Evolutionary conservation across 1,140 invertebrate genomes (phyloP), one percentile per base, ranked within the genome.

Genomic region (Trigoniulus corallinus): DNA sequence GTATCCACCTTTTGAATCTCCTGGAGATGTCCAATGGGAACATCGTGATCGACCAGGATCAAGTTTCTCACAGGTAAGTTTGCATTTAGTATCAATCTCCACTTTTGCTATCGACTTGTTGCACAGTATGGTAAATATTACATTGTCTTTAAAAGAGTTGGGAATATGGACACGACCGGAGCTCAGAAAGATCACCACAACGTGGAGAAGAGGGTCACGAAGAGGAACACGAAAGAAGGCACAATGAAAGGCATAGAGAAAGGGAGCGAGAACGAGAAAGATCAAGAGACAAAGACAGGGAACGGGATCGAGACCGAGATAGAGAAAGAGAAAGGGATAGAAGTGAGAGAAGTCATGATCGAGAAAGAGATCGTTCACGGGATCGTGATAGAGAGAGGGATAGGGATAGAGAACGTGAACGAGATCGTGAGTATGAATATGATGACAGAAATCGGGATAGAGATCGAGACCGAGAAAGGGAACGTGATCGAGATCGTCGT

Each of bases 381-480:
- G 29, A 34, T 15, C 29, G 29, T 7, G 29, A 34, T 34, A 34
- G 23, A 46, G 47, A 21, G 20, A 56, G 50, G 27, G 46, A 50
- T 1, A 29, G 34, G 13, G 47, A 53, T 25, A 13, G 48, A 15
- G 49, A 50, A 20, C 40, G 41, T n/a, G 44, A 50, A 13, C 20
- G 27, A 2, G 54, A 57, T 7, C 23, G 42, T 23, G 46, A 48
- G n/a, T 22, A n/a, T n/a, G n/a, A n/a, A n/a, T n/a, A n/a, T n/a
- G n/a, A n/a, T n/a, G n/a, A n/a, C n/a, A n/a, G 55, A 40, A 54
- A 56, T 13, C 54, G 54, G 2, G 57, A 59, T 39, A 47, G 56
- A 13, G 48, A 58, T n/a, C 41, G 50, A 12, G 52, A 57, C 13
- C 39, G 54, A 20, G 55, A 58, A 18, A 34, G 29, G 29, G 15